A percentile compares a stretch with the other conserved stretches of the same genome.
Conservation (phyloP, 2,888 invertebrate genomes). For the Spatulosminthurus flaviceps region DNA sequence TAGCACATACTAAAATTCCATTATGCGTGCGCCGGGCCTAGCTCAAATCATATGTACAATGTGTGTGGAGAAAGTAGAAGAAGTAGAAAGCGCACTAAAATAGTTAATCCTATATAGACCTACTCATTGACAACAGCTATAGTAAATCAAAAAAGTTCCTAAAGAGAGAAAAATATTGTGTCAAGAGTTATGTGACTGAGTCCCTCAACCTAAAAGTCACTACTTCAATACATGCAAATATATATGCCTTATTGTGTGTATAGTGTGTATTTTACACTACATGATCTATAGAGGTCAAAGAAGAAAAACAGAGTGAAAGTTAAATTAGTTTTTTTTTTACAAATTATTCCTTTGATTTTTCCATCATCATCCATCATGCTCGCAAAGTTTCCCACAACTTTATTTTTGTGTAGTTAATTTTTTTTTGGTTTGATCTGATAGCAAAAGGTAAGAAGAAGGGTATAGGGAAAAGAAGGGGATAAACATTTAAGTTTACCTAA, state of each 20-base stretch:
- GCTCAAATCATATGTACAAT: conserved; percentile 3
- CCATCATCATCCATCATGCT: conserved; percentile 44
- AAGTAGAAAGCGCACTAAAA: not conserved
- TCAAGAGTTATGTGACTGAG: not conserved
- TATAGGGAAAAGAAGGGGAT: conserved; percentile 34
- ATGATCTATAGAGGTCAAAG: not conserved
- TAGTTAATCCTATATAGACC: conserved; percentile 1
- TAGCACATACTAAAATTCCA: conserved; percentile 26
- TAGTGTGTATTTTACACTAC: not conserved
- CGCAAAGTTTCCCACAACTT: not conserved
- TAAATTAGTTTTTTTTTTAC: not conserved
- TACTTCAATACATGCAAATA: not conserved
- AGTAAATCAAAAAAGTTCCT: not conserved
- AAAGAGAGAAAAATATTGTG: not conserved
- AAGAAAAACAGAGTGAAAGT: conserved; percentile 19
- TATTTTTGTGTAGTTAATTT: not conserved
- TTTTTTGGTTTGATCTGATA: not conserved
- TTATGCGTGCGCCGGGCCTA: conserved; percentile 4
- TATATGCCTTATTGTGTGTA: not conserved
- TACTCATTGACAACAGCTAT: not conserved
- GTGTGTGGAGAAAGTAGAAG: not conserved
- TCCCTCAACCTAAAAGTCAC: not conserved
- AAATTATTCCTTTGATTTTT: conserved; percentile 11
- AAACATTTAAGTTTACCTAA: conserved; percentile 40
- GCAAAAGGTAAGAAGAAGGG: conserved; percentile 13